Conservation (phyloP, 2,888 invertebrate species). For the Dolichomitus sp. region DNA sequence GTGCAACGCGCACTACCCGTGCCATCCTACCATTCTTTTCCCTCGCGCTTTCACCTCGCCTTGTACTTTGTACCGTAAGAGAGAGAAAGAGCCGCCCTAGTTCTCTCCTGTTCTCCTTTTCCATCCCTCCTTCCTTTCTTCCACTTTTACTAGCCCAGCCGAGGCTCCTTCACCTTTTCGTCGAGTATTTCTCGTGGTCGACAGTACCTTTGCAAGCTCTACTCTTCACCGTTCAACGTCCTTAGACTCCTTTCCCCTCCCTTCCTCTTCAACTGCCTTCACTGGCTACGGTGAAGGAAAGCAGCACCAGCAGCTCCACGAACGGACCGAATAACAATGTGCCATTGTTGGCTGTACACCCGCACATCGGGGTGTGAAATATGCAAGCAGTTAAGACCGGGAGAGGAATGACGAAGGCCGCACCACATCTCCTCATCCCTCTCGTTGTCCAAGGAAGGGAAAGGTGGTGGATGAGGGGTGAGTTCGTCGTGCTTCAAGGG, state of each 20-base stretch:
- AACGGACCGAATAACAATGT: conserved; percentile 83
- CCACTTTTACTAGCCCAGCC: conserved; percentile 52
- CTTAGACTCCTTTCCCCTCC: conserved; percentile 13
- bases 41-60: conserved; percentile 62
- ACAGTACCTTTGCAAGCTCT: conserved; percentile 43
- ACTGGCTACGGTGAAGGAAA: conserved; percentile 40
- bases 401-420: conserved; percentile 64
- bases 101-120: conserved; percentile 28
- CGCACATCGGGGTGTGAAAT: conserved; percentile 80
- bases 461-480: not conserved
- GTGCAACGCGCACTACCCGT: conserved; percentile 67
- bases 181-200: conserved; percentile 56
- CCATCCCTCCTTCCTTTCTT: conserved; percentile 22
- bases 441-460: conserved; percentile 10
- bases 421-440: conserved; percentile 5
- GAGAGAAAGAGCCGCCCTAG: conserved; percentile 48
- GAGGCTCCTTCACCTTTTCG: conserved; percentile 40
- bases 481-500: conserved; percentile 33
- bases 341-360: conserved; percentile 81
- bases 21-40: conserved; percentile 50
- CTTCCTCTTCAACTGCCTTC: not conserved
- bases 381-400: conserved; percentile 77
- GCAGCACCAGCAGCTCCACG: conserved; percentile 71
- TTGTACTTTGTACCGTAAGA: conserved; percentile 57
- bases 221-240: conserved; percentile 55